phyloP scores from a whole-genome alignment of 2,113 vertebrate species.

The Mobula birostris region DNA sequence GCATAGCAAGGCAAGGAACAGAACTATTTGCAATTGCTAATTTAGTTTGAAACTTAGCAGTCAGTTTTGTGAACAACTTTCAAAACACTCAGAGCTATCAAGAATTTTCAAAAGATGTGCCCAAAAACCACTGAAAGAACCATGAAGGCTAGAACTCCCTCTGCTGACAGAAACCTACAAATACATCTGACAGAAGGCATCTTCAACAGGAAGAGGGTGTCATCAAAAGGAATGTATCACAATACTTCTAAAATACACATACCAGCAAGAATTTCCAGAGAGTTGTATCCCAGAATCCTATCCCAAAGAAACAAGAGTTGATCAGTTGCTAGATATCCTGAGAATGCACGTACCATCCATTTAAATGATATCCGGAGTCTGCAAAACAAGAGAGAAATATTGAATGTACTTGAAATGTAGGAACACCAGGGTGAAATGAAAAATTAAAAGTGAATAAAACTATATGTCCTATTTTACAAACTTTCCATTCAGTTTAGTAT shows the following conservation, averaged over 20 bases:
- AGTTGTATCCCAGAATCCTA: conserved; percentile 87
- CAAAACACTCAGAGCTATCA: neutral
- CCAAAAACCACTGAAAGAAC: neutral
- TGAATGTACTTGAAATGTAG: neutral
- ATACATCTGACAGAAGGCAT: neutral
- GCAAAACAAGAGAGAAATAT: conserved; percentile 40
- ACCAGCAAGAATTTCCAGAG: conserved; percentile 89
- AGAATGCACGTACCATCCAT: conserved; percentile 96
- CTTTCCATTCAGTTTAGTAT: no score
- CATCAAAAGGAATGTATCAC: neutral
- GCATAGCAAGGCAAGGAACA: neutral
- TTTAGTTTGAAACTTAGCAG: neutral
- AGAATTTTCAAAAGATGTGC: neutral
- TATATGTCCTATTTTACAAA: no score
- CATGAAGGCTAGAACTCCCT: neutral
- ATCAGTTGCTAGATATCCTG: conserved; percentile 93
- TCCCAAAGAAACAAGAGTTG: conserved; percentile 96
- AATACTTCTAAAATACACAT: conserved; percentile 40
- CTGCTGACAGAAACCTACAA: neutral
- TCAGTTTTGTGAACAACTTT: neutral
- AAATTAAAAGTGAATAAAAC: no score
- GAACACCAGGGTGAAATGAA: neutral
- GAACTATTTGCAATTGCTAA: neutral
- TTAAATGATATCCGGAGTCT: conserved; percentile 95
- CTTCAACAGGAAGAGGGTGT: neutral